Evolutionary conservation across 1,140 invertebrate genomes (phyloP).

Genomic region (Teleogryllus occipitalis): DNA sequence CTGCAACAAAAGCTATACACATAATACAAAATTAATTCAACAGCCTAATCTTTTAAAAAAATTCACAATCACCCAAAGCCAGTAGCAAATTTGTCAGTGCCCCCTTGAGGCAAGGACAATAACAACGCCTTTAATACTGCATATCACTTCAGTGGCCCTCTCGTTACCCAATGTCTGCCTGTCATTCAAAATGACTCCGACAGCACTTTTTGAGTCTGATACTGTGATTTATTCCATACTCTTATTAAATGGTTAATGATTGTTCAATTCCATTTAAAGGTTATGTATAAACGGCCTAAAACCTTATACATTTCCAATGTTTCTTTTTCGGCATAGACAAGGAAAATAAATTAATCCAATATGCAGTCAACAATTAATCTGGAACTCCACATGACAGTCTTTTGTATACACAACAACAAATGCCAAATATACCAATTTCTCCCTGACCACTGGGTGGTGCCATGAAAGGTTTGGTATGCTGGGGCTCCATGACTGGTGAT

Average conservation of each 20-base stretch:
- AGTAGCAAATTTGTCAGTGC: not conserved
- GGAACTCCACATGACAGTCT: not conserved
- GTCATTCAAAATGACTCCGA: not conserved
- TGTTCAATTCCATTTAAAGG: constrained; percentile 1
- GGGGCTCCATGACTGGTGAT: not conserved
- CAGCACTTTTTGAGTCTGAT: not conserved
- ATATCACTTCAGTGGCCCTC: not conserved
- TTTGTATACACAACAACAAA: not conserved
- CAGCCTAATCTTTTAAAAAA: constrained; percentile 5
- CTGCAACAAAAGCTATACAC: constrained; percentile 4
- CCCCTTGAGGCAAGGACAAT: not conserved
- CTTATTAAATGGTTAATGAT: not conserved
- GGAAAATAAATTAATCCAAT: not conserved
- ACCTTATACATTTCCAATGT: not conserved
- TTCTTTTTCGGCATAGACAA: not conserved
- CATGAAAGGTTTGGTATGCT: not conserved
- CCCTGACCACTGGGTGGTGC: not conserved
- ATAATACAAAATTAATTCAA: constrained; percentile 3
- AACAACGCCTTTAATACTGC: not conserved
- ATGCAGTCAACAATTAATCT: not conserved
- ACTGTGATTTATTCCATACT: not conserved
- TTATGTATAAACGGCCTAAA: not conserved
- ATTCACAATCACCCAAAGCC: constrained; percentile 1
- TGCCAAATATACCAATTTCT: not conserved
- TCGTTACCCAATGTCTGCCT: not conserved